These are phyloP conservation scores for Nycticorax nycticorax DNA, from an alignment of 2,113 vertebrate genomes.

Conservation along the genomic window DNA sequence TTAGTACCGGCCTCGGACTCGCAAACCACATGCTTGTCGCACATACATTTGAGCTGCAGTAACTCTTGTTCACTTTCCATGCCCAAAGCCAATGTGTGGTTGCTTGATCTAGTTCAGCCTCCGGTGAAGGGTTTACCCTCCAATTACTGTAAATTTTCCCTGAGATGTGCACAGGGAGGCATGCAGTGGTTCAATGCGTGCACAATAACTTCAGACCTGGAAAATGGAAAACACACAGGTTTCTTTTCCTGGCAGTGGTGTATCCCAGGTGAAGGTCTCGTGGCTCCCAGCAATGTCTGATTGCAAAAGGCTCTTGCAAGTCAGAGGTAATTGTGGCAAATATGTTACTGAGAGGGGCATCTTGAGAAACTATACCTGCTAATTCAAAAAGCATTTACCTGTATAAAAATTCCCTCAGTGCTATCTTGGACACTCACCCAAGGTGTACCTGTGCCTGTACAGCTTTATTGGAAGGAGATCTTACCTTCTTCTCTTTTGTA, in stretches of 20 bases:
- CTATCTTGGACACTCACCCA: background rate
- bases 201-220: background rate
- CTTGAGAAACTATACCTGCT: background rate
- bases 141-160: background rate
- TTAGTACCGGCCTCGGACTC: background rate
- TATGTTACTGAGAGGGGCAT: background rate
- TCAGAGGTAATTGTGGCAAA: background rate
- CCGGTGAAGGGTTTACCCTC: background rate
- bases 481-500: background rate
- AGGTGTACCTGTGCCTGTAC: background rate
- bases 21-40: background rate
- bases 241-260: background rate
- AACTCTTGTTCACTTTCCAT: background rate
- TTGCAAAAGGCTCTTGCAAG: background rate
- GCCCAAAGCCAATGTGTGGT: accelerated
- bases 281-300: accelerated
- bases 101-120: background rate
- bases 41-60: background rate
- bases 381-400: background rate
- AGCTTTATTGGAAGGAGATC: background rate
- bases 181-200: background rate
- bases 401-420: background rate
- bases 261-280: background rate
- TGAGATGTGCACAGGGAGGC: background rate
- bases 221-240: background rate